Percentiles rank a stretch among this genome's conserved stretches.
These are phyloP conservation scores for Pocillopora grandis DNA, from an alignment of 92 coral and sea anemone species.

Conservation along the genomic window DNA sequence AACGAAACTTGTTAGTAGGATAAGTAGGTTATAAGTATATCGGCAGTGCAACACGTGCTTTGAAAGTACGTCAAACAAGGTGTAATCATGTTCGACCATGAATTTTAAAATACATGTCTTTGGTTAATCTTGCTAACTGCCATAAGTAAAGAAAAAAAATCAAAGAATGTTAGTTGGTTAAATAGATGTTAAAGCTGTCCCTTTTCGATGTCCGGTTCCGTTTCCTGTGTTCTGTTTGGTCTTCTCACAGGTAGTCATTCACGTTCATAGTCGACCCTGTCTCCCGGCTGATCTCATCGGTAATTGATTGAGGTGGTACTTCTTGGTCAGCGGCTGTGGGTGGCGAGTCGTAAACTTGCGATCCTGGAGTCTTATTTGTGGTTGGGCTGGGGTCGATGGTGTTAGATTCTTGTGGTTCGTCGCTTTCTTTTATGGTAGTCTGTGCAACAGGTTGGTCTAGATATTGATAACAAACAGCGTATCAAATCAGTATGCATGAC, in stretches of 20 bases:
- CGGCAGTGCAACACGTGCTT: background rate
- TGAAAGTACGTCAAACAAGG: background rate
- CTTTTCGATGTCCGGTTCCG: constrained; percentile 12
- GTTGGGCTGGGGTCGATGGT: constrained; percentile 34
- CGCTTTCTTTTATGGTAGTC: constrained; percentile 11
- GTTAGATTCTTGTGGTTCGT: background rate
- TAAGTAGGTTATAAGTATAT: constrained; percentile 2
- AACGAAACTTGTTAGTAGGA: constrained; percentile 7
- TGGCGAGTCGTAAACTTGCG: constrained; percentile 29
- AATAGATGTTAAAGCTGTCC: constrained; percentile 18
- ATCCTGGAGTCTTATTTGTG: constrained; percentile 12
- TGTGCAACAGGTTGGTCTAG: constrained; percentile 27
- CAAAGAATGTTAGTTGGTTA: constrained; percentile 18
- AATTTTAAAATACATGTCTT: background rate
- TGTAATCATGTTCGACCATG: background rate
- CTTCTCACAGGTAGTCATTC: constrained; percentile 28
- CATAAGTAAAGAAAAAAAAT: background rate
- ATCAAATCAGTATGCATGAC: background rate
- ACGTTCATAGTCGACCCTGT: constrained; percentile 29
- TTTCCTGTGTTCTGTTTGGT: background rate
- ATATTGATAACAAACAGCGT: background rate
- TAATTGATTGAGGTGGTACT: constrained; percentile 19
- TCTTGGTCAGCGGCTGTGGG: constrained; percentile 52
- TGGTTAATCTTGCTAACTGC: background rate
- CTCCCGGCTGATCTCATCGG: constrained; percentile 32